Conservation (phyloP, 37 sponge, comb jelly and placozoan genomes). For the Aphrocallistes beatrix region DNA sequence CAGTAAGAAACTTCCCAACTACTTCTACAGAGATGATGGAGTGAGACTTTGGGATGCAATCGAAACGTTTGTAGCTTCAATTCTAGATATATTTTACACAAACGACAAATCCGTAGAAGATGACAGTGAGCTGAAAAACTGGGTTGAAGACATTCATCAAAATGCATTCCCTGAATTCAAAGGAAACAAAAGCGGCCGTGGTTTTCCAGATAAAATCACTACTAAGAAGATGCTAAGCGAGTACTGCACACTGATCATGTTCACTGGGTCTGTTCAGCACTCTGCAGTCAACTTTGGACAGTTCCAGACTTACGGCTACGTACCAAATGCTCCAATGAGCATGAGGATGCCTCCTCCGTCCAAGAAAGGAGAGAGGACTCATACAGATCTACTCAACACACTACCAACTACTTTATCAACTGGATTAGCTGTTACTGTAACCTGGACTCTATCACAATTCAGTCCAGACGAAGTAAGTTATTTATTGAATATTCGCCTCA, state of each 20-base stretch:
- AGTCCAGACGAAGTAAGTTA: background rate
- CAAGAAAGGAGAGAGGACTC: constrained; percentile 31
- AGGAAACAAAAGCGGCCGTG: background rate
- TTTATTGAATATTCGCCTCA: too few relatives aligned
- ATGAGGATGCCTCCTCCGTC: constrained; percentile 41
- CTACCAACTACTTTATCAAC: constrained; percentile 30
- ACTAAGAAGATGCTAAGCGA: constrained; percentile 31
- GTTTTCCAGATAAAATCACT: constrained; percentile 28
- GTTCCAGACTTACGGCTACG: constrained; percentile 36
- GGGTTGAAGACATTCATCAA: constrained; percentile 25
- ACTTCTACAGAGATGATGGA: constrained; percentile 68
- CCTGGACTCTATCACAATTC: background rate
- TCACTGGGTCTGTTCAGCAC: constrained; percentile 42
- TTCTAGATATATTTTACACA: constrained; percentile 33
- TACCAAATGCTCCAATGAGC: constrained; percentile 51
- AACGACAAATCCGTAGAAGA: constrained; percentile 28
- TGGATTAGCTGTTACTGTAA: background rate
- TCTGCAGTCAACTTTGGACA: constrained; percentile 67
- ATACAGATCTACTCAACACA: constrained; percentile 22
- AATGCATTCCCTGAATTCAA: constrained; percentile 25
- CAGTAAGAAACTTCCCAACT: constrained; percentile 31
- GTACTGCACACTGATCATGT: constrained; percentile 46
- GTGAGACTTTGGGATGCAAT: constrained; percentile 40
- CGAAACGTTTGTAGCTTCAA: constrained; percentile 12
- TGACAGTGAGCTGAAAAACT: constrained; percentile 32